phyloP scores from a whole-genome alignment of 2,113 vertebrate genomes.

The Ceuthmochares aereus region DNA sequence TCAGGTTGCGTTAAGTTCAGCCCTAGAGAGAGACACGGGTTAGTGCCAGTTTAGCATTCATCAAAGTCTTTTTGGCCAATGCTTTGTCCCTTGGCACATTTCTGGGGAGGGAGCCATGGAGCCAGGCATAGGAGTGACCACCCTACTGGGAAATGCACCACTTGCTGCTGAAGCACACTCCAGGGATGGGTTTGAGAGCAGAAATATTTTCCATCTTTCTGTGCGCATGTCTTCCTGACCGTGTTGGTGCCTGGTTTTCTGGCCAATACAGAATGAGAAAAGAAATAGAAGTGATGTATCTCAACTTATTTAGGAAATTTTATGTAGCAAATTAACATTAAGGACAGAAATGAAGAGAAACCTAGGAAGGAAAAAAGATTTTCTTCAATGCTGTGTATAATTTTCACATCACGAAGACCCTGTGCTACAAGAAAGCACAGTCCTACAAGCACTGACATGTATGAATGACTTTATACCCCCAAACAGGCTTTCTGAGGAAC shows the following conservation, averaged over 20 bases:
- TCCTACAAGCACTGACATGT: background rate
- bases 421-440: background rate
- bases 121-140: rapidly evolving
- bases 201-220: background rate
- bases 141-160: background rate
- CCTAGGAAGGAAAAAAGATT: background rate
- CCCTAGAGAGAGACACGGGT: rapidly evolving
- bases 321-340: background rate
- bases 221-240: too few relatives aligned
- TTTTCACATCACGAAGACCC: background rate
- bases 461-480: background rate
- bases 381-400: background rate
- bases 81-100: background rate
- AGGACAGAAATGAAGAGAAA: background rate
- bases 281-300: background rate
- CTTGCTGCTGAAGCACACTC: background rate
- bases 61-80: background rate
- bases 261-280: background rate
- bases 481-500: background rate
- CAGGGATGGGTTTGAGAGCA: background rate
- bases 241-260: background rate
- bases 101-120: background rate
- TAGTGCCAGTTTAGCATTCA: background rate
- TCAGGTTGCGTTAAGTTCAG: background rate
- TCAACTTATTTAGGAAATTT: background rate